These are phyloP conservation scores for Callaeas wilsoni DNA, from an alignment of 2,113 vertebrate genomes.

Conservation along the genomic window DNA sequence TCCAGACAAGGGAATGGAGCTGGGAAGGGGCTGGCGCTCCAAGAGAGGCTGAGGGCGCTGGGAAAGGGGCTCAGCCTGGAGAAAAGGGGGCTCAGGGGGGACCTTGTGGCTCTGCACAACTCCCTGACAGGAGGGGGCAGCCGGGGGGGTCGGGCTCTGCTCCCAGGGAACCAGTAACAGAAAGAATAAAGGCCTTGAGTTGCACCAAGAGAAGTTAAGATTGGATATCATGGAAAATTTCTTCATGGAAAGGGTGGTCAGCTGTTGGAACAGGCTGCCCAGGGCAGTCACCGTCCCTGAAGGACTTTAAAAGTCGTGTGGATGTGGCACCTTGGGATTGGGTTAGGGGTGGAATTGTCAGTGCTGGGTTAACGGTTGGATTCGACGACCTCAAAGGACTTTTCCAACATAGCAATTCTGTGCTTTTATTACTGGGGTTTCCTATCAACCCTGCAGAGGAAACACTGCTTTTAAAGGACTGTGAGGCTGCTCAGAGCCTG, in stretches of 20 bases:
- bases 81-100: neutral
- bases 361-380: neutral
- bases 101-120: neutral
- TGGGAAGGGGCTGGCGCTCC: neutral
- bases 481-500: neutral
- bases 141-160: neutral
- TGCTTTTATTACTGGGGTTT: neutral
- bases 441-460: neutral
- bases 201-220: fast-evolving
- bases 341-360: neutral
- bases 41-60: neutral
- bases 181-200: too few relatives aligned
- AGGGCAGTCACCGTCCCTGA: neutral
- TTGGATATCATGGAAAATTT: too few relatives aligned
- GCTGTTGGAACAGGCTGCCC: neutral
- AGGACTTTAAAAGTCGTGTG: neutral
- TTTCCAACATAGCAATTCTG: neutral
- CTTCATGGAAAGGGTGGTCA: neutral
- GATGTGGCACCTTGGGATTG: neutral
- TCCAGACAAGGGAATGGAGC: neutral
- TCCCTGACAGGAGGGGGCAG: neutral
- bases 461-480: neutral
- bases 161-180: too few relatives aligned
- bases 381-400: neutral
- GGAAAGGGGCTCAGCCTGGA: neutral